Evolutionary conservation across 1,140 invertebrate genomes (phyloP).

Genomic region (Drosophila asahinai): DNA sequence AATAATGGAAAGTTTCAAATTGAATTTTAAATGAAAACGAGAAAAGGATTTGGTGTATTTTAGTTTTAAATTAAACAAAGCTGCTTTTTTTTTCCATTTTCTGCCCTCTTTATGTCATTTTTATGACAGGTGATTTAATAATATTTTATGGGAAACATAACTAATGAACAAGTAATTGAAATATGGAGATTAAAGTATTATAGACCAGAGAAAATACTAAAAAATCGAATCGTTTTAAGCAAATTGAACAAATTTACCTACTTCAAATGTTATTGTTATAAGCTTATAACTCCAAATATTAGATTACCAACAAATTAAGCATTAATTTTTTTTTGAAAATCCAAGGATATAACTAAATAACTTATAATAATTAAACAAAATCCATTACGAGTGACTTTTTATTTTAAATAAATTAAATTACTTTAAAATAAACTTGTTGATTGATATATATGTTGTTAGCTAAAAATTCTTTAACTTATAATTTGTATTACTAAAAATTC

Average conservation of each 20-base stretch:
- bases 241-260: too few species aligned
- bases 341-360: neutral
- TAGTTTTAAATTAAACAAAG: neutral
- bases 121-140: conserved; percentile 3
- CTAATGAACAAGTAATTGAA: neutral
- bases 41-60: conserved; percentile 2
- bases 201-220: neutral
- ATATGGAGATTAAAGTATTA: too few species aligned
- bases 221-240: too few species aligned
- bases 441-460: too few species aligned
- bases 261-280: too few species aligned
- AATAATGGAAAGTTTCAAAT: conserved; percentile 35
- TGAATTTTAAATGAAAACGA: conserved; percentile 27
- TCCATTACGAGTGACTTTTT: neutral
- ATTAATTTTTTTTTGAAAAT: neutral
- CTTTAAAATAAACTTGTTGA: neutral
- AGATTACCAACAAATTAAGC: neutral
- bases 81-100: neutral
- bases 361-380: too few species aligned
- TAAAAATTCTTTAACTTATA: neutral
- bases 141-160: neutral
- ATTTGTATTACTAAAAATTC: neutral
- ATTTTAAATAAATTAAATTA: neutral
- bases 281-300: neutral
- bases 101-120: neutral